These are phyloP conservation scores for Epistrophe grossulariae DNA, from an alignment of 2,888 invertebrate genomes.

Conservation along the genomic window DNA sequence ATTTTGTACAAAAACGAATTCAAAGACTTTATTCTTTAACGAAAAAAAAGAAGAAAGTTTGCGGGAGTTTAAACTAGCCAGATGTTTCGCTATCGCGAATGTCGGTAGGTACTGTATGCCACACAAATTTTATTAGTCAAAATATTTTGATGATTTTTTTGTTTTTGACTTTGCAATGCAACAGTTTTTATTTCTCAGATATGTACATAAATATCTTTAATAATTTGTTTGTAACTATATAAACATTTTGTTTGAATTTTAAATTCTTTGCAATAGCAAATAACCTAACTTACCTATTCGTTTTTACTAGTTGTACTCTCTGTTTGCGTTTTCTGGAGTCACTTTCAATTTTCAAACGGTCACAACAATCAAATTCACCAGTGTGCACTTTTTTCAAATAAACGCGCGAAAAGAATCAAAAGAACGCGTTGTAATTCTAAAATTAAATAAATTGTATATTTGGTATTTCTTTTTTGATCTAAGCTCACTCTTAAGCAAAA, in stretches of 20 bases:
- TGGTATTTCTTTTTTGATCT: background rate
- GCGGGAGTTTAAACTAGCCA: too few species aligned
- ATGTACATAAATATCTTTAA: background rate
- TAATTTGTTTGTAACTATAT: background rate
- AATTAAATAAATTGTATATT: background rate
- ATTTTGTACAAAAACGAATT: too few species aligned
- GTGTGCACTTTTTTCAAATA: background rate
- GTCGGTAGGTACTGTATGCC: too few species aligned
- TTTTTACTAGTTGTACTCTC: background rate
- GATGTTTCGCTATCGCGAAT: too few species aligned
- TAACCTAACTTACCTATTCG: background rate
- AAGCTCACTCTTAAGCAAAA: background rate
- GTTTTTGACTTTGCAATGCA: too few species aligned
- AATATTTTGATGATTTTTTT: too few species aligned
- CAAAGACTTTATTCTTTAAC: too few species aligned
- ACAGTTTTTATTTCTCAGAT: background rate
- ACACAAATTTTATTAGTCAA: too few species aligned
- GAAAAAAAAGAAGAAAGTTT: too few species aligned
- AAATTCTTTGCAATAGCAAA: background rate
- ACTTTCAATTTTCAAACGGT: background rate
- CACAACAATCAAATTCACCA: background rate
- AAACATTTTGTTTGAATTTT: background rate
- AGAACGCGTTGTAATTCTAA: background rate
- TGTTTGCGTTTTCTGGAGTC: background rate
- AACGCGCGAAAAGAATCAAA: slow-evolving; percentile 6